phyloP scores from a whole-genome alignment of 2,888 invertebrate genomes.

The Drosophila anomalipes region DNA sequence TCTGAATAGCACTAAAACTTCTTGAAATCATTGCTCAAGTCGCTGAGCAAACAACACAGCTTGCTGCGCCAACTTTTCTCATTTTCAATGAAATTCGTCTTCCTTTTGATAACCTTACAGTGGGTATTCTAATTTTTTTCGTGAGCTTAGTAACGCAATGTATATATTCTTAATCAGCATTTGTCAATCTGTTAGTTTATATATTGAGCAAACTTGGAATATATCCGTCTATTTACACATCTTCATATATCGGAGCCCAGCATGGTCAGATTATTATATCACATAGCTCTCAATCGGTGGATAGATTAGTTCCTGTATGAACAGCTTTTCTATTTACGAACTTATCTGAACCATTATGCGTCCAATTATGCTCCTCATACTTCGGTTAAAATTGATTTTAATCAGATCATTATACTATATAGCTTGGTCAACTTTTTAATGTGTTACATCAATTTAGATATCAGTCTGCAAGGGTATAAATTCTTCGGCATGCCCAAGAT shows the following conservation, averaged over 20 bases:
- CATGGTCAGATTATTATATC: too few species aligned
- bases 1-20: constrained; percentile 30
- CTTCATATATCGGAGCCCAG: not conserved
- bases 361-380: too few species aligned
- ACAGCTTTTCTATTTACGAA: too few species aligned
- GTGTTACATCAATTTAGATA: not conserved
- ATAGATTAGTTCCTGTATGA: too few species aligned
- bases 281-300: too few species aligned
- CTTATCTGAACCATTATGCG: too few species aligned
- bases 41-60: constrained; percentile 55
- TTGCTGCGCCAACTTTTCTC: constrained; percentile 64
- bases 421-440: not conserved
- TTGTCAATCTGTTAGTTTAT: not conserved
- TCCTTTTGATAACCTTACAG: not conserved
- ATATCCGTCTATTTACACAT: not conserved
- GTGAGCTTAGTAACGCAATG: not conserved
- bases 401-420: not conserved
- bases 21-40: constrained; percentile 49
- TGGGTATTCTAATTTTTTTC: not conserved
- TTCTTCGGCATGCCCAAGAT: not conserved
- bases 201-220: not conserved
- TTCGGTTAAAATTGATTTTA: too few species aligned
- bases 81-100: constrained; percentile 51
- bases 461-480: not conserved
- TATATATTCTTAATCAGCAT: not conserved